Conservation (phyloP, 2,113 vertebrate species). For the Psephotus haematonotus region DNA sequence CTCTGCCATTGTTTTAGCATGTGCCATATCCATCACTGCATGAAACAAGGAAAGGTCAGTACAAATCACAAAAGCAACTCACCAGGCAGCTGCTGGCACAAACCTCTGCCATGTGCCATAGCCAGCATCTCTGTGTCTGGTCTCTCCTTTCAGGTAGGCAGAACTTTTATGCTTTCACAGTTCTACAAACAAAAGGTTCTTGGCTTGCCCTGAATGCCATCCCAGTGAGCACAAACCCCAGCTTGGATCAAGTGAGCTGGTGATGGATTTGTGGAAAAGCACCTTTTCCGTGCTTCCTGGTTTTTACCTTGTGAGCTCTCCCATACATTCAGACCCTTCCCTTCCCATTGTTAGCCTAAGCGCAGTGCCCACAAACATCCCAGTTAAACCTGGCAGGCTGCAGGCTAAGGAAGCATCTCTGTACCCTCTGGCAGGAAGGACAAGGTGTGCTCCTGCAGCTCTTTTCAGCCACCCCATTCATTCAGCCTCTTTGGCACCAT, state of each 20-base stretch:
- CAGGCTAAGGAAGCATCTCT: not conserved
- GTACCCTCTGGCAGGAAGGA: not conserved
- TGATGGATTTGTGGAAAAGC: not conserved
- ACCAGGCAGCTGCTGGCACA: not conserved
- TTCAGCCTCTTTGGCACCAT: not conserved
- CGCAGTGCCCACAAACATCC: rapidly evolving
- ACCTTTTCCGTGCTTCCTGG: not conserved
- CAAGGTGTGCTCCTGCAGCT: not conserved
- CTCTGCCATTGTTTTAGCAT: not conserved
- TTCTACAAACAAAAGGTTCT: not conserved
- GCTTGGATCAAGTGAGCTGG: not conserved
- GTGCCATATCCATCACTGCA: not conserved
- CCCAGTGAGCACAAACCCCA: not conserved
- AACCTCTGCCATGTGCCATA: rapidly evolving
- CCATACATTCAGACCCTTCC: too few relatives aligned
- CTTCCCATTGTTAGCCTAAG: not conserved
- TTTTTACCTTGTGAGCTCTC: not conserved
- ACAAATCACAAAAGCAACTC: not conserved
- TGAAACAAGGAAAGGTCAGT: not conserved
- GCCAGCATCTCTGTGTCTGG: not conserved
- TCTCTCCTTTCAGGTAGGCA: not conserved
- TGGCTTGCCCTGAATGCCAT: not conserved
- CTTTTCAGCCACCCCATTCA: not conserved
- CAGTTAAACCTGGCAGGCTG: not conserved
- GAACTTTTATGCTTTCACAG: not conserved